Percentiles rank a stretch among this genome's conserved stretches.
These are phyloP conservation scores for Caenorhabditis panamensis DNA, from an alignment of 2,888 invertebrate species.

Conservation along the genomic window DNA sequence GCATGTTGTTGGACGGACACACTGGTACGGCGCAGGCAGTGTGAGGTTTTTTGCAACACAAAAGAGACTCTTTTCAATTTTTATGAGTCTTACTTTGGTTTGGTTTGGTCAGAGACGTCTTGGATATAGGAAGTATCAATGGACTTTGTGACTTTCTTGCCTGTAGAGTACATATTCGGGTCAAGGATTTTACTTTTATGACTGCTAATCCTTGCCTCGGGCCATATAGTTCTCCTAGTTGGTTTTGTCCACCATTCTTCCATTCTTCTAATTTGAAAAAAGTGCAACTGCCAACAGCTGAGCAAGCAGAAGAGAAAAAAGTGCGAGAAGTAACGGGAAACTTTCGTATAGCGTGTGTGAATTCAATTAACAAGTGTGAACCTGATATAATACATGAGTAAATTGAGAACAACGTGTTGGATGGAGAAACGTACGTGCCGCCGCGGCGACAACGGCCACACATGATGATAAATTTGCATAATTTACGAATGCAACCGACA, in stretches of 20 bases:
- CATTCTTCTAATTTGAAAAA: neutral
- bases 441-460: neutral
- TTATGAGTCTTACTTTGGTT: neutral
- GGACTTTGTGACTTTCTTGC: conserved; percentile 3
- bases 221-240: neutral
- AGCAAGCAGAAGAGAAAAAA: conserved; percentile 2
- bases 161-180: conserved; percentile 30
- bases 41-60: conserved; percentile 10
- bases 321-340: conserved; percentile 13
- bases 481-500: conserved; percentile 50
- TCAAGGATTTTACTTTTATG: conserved; percentile 51
- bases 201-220: conserved; percentile 29
- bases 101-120: neutral
- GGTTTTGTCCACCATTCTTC: conserved; percentile 13
- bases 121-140: neutral
- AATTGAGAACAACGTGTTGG: conserved; percentile 45
- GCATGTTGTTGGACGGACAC: conserved; percentile 17
- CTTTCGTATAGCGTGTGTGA: conserved; percentile 28
- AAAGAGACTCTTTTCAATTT: conserved; percentile 2
- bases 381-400: conserved; percentile 28
- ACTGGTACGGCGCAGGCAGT: conserved; percentile 16
- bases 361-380: conserved; percentile 52
- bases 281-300: conserved; percentile 1
- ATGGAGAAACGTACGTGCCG: conserved; percentile 32
- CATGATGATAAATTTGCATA: conserved; percentile 51